Evolutionary conservation across 2,888 invertebrate species (phyloP).

Genomic region (Cheilosia vernalis): DNA sequence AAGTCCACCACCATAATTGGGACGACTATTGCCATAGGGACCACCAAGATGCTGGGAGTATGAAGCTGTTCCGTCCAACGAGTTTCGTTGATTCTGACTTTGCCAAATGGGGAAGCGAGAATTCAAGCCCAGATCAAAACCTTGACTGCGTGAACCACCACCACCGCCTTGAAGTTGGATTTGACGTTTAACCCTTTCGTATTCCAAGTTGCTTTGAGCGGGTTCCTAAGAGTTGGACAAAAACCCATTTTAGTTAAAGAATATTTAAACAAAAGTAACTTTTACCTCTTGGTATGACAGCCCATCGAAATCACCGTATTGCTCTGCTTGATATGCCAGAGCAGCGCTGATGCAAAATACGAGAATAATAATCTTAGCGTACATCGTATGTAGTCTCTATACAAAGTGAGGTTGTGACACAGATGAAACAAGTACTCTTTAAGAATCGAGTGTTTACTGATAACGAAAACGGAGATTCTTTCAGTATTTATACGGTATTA

Average conservation of each 20-base stretch:
- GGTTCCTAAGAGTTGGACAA: not conserved
- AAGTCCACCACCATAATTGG: conserved; percentile 77
- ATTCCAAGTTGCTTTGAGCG: not conserved
- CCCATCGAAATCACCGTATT: conserved; percentile 6
- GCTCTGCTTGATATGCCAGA: conserved; percentile 19
- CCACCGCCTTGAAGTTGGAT: conserved; percentile 77
- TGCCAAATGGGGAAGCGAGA: conserved; percentile 79
- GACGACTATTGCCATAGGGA: conserved; percentile 80
- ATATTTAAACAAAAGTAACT: too few species aligned
- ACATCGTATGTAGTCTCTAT: not conserved
- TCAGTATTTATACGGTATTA: conserved; percentile 22
- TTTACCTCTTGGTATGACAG: conserved; percentile 8
- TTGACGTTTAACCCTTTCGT: conserved; percentile 73
- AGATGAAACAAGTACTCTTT: not conserved
- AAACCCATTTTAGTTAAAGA: too few species aligned
- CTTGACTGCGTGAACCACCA: conserved; percentile 77
- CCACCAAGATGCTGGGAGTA: conserved; percentile 81
- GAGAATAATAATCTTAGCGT: conserved; percentile 8
- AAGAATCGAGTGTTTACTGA: conserved; percentile 17
- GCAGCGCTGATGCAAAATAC: conserved; percentile 24
- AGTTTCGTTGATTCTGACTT: conserved; percentile 79
- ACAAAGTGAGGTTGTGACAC: not conserved
- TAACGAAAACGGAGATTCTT: not conserved
- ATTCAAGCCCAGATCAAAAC: conserved; percentile 77
- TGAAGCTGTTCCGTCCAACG: conserved; percentile 78